A percentile compares a stretch with the other conserved stretches of the same genome.
These are phyloP conservation scores for Sinocyclocheilus grahami DNA, from an alignment of 2,113 vertebrate genomes.

Conservation along the genomic window DNA sequence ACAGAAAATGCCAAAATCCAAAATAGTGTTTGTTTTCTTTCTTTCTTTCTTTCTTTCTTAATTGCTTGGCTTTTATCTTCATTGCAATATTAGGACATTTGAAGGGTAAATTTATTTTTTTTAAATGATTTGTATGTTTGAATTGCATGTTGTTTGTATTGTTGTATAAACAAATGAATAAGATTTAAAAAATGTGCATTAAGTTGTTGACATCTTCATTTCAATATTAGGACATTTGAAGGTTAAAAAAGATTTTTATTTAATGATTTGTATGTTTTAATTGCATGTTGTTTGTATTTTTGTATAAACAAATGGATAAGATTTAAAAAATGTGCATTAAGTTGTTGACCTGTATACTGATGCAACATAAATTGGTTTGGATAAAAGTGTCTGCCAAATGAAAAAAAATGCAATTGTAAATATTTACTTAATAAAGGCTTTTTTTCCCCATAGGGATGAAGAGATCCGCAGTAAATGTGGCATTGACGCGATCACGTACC, in stretches of 20 bases:
- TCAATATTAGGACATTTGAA: neutral
- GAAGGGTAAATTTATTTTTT: neutral
- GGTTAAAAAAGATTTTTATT: neutral
- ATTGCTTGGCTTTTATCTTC: no score
- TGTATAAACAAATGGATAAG: neutral
- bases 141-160: neutral
- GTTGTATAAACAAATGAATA: neutral
- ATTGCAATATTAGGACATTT: neutral
- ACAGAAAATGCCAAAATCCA: neutral
- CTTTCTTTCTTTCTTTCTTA: neutral
- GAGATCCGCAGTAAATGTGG: constrained; percentile 96
- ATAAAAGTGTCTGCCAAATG: neutral
- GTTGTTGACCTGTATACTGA: neutral
- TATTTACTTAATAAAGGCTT: neutral
- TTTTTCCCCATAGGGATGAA: constrained; percentile 78
- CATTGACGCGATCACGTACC: constrained; percentile 90
- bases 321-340: neutral
- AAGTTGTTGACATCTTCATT: no score
- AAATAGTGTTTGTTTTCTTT: no score
- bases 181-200: neutral
- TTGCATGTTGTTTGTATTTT: neutral
- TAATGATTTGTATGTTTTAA: neutral
- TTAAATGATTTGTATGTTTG: neutral
- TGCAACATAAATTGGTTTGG: neutral
- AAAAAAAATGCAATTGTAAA: neutral